Percentiles rank a stretch among this genome's conserved stretches.
These are phyloP conservation scores for Macheiramphus alcinus DNA, from an alignment of 2,113 vertebrate species.

Conservation along the genomic window DNA sequence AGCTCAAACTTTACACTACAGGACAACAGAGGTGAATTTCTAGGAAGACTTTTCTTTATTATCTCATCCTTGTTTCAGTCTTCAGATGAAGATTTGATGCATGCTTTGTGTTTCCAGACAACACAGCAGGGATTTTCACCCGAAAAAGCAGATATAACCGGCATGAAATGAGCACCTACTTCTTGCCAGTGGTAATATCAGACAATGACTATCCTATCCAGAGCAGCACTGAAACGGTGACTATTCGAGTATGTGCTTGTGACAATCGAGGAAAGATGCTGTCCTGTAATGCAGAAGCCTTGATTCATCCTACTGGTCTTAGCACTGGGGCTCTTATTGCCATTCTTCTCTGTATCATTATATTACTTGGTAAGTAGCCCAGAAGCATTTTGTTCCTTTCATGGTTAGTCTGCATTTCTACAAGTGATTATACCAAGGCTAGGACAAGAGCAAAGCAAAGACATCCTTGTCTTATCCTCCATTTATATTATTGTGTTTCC, in stretches of 20 bases:
- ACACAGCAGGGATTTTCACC: slow-evolving; percentile 91
- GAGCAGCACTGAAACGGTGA: slow-evolving; percentile 93
- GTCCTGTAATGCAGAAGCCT: slow-evolving; percentile 90
- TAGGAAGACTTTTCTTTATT: background rate
- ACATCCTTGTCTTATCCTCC: background rate
- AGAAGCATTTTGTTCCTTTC: slow-evolving; percentile 7
- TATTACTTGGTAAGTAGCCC: slow-evolving; percentile 88
- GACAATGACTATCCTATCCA: slow-evolving; percentile 88
- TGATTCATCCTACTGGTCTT: slow-evolving; percentile 87
- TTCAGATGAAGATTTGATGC: background rate
- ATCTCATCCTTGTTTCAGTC: background rate
- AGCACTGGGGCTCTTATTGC: slow-evolving; percentile 94
- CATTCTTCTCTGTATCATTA: slow-evolving; percentile 93
- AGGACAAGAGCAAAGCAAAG: background rate
- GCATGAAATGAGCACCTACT: slow-evolving; percentile 85
- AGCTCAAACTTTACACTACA: slow-evolving; percentile 92
- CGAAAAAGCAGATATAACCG: slow-evolving; percentile 85
- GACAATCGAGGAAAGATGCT: slow-evolving; percentile 92
- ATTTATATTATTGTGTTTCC: background rate
- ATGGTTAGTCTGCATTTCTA: background rate
- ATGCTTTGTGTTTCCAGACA: slow-evolving; percentile 79
- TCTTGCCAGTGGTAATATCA: slow-evolving; percentile 90
- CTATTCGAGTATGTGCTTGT: slow-evolving; percentile 90
- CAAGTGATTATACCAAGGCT: background rate
- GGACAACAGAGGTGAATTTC: slow-evolving; percentile 90